Evolutionary conservation across 2,113 vertebrate genomes (phyloP).

Genomic region (Echinops telfairi): DNA sequence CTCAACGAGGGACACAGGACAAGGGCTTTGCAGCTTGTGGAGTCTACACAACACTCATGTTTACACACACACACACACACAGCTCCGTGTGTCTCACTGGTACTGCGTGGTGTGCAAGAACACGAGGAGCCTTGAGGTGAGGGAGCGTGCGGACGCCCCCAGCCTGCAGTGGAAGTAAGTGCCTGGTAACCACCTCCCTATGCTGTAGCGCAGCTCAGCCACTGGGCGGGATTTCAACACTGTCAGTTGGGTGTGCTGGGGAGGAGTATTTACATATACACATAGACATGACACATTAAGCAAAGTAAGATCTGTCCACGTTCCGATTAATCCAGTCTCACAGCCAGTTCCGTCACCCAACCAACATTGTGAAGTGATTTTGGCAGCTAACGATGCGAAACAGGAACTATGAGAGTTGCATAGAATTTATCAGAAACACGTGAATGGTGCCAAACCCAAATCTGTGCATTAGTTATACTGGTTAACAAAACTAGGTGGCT

Average conservation of each 20-base stretch:
- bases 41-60: background rate
- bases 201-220: slow-evolving; percentile 63
- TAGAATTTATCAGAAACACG: slow-evolving; percentile 87
- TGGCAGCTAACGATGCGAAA: slow-evolving; percentile 85
- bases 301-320: slow-evolving; percentile 80
- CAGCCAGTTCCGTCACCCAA: slow-evolving; percentile 58
- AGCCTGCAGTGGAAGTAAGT: slow-evolving; percentile 61
- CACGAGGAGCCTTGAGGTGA: slow-evolving; percentile 78
- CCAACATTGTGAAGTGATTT: slow-evolving; percentile 72
- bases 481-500: slow-evolving; percentile 79
- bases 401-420: slow-evolving; percentile 86
- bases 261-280: slow-evolving; percentile 43
- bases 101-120: slow-evolving; percentile 83
- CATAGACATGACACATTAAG: slow-evolving; percentile 75
- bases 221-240: slow-evolving; percentile 73
- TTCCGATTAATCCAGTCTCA: slow-evolving; percentile 78
- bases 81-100: slow-evolving; percentile 78
- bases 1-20: background rate
- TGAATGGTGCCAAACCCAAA: slow-evolving; percentile 77
- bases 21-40: background rate
- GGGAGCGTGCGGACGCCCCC: slow-evolving; percentile 52
- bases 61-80: background rate
- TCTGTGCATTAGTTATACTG: slow-evolving; percentile 73
- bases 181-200: slow-evolving; percentile 69
- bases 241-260: slow-evolving; percentile 54